Percentiles rank a stretch among this genome's conserved stretches.
Evolutionary conservation across 37 sponge, comb jelly and placozoan species (phyloP).

Genomic region (Tethya wilhelma): DNA sequence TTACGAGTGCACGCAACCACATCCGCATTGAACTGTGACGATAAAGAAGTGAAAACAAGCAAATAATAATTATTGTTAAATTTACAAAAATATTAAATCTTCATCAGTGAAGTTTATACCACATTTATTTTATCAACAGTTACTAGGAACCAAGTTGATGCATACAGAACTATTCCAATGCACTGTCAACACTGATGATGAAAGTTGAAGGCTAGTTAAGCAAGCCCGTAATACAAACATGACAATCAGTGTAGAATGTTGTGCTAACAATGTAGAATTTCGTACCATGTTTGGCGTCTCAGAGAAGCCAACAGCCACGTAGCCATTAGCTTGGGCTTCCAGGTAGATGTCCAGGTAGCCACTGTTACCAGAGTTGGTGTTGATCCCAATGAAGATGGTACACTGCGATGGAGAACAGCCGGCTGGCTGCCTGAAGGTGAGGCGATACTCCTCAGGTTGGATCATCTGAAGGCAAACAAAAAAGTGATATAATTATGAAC

Average conservation of each 20-base stretch:
- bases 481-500: not conserved
- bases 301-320: slow-evolving; percentile 64
- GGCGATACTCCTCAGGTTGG: slow-evolving; percentile 17
- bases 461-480: slow-evolving; percentile 1
- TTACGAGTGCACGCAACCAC: slow-evolving; percentile 31
- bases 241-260: not conserved
- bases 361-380: slow-evolving; percentile 8
- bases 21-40: slow-evolving; percentile 25
- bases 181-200: too few relatives aligned
- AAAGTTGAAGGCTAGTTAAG: too few relatives aligned
- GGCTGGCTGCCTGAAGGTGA: slow-evolving; percentile 14
- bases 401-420: slow-evolving; percentile 30
- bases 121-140: too few relatives aligned
- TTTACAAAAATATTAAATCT: not conserved
- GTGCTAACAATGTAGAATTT: not conserved
- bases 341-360: slow-evolving; percentile 49
- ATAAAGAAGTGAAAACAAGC: not conserved
- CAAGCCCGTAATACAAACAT: too few relatives aligned
- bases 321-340: slow-evolving; percentile 38
- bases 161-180: too few relatives aligned
- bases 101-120: too few relatives aligned
- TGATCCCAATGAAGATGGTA: slow-evolving; percentile 7
- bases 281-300: slow-evolving; percentile 36
- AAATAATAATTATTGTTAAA: not conserved
- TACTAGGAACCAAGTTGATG: too few relatives aligned